Percentiles rank a stretch among this genome's conserved stretches.
These are phyloP conservation scores for Napeogenes sylphis DNA, from an alignment of 2,888 invertebrate genomes.

Conservation along the genomic window DNA sequence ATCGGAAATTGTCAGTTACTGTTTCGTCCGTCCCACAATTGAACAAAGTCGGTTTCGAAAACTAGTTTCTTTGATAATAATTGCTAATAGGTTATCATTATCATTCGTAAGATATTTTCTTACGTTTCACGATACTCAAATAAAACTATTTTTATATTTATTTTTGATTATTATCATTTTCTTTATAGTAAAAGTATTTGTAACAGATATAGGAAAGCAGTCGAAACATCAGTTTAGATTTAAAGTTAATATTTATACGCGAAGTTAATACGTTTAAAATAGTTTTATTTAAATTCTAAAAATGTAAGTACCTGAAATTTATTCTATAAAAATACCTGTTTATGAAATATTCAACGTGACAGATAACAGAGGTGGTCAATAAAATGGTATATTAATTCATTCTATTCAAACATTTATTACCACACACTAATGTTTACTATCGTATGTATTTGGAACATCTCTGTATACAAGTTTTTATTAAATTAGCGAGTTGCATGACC, in stretches of 20 bases:
- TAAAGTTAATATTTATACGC: no score
- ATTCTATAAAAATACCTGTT: background rate
- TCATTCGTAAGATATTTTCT: no score
- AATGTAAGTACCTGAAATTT: slow-evolving; percentile 7
- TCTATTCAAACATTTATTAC: slow-evolving; percentile 10
- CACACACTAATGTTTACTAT: slow-evolving; percentile 8
- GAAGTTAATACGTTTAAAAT: background rate
- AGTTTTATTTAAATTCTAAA: slow-evolving; percentile 5
- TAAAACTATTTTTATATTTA: no score
- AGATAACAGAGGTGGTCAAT: background rate
- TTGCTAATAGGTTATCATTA: slow-evolving; percentile 11
- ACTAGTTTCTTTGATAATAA: slow-evolving; percentile 9
- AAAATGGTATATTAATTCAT: slow-evolving; percentile 3
- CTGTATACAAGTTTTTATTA: slow-evolving; percentile 30
- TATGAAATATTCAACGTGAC: background rate
- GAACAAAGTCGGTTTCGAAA: slow-evolving; percentile 12
- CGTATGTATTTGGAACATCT: slow-evolving; percentile 6
- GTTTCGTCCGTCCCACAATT: slow-evolving; percentile 21
- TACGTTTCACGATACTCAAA: no score
- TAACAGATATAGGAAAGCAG: no score
- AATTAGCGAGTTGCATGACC: slow-evolving; percentile 34
- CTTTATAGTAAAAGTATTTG: no score
- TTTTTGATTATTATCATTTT: no score
- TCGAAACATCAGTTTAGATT: no score
- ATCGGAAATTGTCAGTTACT: slow-evolving; percentile 26